Evolutionary conservation across 2,797 vertebrate genomes (phyloP), one percentile per base, ranked within the genome.

Genomic region (Lerista edwardsae): DNA sequence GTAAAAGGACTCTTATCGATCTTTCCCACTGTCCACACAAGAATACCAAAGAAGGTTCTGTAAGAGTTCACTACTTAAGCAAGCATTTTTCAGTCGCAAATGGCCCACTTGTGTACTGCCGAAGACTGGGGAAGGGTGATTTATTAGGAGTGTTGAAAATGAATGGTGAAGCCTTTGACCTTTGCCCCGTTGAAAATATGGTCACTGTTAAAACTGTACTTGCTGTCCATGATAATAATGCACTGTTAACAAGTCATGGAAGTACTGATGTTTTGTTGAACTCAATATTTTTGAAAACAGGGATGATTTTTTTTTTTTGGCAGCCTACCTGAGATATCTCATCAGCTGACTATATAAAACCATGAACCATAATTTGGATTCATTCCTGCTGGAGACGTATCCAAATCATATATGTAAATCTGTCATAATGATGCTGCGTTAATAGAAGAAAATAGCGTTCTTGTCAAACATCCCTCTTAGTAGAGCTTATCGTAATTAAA

Each of bases 401-500:
- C 51, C 34, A 80, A 74, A 44, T 80, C 75, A 47, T 68, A 23
- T 75, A 65, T 80, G 36, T 80, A 75, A 80, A 80, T 36, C 34
- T 74, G 62, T 62, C 71, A 75, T 19, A 75, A 59, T 75, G 39
- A 51, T 59, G 47, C 36, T 47, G 2, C 3, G 78, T 68, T 61
- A 79, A 65, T 36, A 73, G 59, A 79, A 84, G 51, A 75, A 75
- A 68, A 51, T 34, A 68, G 64, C 36, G 44, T 57, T 85, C 64
- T 75, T 80, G 62, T 80, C 78, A 80, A 85, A 85, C 23, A 85
- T 80, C 79, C n/a, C 29, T 75, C 47, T 67, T 68, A 80, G 23
- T 59, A 44, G 27, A 80, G 72, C 72, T 44, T 85, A 47, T 80
- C 62, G 61, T 75, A 68, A 85, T 80, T 85, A 85, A 85, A 85